Conservation (phyloP, 1,140 invertebrate genomes). For the Littorina saxatilis region DNA sequence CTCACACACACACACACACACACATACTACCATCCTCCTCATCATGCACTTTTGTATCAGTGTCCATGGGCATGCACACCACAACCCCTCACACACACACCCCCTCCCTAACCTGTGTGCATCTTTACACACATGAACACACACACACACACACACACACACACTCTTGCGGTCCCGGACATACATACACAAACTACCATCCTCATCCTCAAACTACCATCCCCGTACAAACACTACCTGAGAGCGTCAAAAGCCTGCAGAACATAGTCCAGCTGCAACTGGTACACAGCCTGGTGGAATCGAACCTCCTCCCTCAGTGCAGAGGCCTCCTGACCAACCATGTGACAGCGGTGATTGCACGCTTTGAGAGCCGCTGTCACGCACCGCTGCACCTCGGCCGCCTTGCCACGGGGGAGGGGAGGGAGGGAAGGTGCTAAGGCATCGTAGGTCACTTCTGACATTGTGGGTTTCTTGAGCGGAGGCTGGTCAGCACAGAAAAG, state of each 20-base stretch:
- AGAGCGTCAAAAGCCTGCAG: constrained; percentile 52
- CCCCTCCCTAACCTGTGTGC: no score
- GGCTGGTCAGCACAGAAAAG: constrained; percentile 47
- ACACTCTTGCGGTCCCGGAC: not conserved
- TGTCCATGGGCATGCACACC: no score
- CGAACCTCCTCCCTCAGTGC: constrained; percentile 64
- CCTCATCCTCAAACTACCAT: not conserved
- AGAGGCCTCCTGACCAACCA: constrained; percentile 57
- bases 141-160: not conserved
- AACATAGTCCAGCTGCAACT: constrained; percentile 62
- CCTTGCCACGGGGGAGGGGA: constrained; percentile 52
- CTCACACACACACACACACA: no score
- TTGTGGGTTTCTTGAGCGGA: constrained; percentile 56
- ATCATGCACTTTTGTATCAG: no score
- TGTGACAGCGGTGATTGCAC: constrained; percentile 60
- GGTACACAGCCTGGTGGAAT: constrained; percentile 65
- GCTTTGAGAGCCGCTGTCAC: constrained; percentile 61
- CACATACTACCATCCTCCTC: no score
- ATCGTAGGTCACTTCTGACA: constrained; percentile 63
- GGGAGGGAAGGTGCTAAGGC: constrained; percentile 58
- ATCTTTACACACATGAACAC: not conserved
- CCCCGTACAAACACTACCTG: constrained; percentile 11
- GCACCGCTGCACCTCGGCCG: constrained; percentile 46
- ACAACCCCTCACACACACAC: not conserved
- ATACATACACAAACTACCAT: not conserved